A percentile compares a stretch with the other conserved stretches of the same genome.
Evolutionary conservation across 2,797 vertebrate species (phyloP).

Genomic region (Knipowitschia caucasica): DNA sequence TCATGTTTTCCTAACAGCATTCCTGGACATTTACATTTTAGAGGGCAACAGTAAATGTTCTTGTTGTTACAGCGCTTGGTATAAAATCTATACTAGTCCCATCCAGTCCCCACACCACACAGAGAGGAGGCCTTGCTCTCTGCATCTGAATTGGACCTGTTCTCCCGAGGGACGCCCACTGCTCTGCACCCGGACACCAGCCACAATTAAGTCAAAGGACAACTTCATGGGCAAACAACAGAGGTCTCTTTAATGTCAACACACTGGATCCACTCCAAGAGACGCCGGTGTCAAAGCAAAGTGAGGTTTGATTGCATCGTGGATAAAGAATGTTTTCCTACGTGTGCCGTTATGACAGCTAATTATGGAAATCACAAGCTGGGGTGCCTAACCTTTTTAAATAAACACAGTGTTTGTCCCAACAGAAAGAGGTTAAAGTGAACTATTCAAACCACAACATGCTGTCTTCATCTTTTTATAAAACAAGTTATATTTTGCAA

Average conservation of each 20-base stretch:
- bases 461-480: too few species aligned
- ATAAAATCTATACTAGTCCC: slow-evolving; percentile 2
- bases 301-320: slow-evolving; percentile 11
- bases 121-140: slow-evolving; percentile 35
- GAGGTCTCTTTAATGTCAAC: slow-evolving; percentile 31
- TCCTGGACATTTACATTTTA: not conserved
- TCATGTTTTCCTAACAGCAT: not conserved
- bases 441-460: too few species aligned
- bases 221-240: slow-evolving; percentile 30
- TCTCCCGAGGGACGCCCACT: slow-evolving; percentile 24
- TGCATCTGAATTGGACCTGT: slow-evolving; percentile 33
- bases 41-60: not conserved
- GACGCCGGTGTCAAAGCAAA: slow-evolving; percentile 15
- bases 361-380: not conserved
- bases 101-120: slow-evolving; percentile 17
- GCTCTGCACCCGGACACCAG: slow-evolving; percentile 4
- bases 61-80: not conserved
- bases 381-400: too few species aligned
- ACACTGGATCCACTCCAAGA: slow-evolving; percentile 31
- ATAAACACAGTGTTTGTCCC: too few species aligned
- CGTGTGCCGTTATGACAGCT: not conserved
- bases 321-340: not conserved
- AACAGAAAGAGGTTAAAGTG: too few species aligned
- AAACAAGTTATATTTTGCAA: too few species aligned
- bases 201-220: slow-evolving; percentile 30